Percentiles rank a stretch among this genome's conserved stretches.
These are phyloP conservation scores for Barnardius zonarius DNA, from an alignment of 2,113 vertebrate species.

Conservation along the genomic window DNA sequence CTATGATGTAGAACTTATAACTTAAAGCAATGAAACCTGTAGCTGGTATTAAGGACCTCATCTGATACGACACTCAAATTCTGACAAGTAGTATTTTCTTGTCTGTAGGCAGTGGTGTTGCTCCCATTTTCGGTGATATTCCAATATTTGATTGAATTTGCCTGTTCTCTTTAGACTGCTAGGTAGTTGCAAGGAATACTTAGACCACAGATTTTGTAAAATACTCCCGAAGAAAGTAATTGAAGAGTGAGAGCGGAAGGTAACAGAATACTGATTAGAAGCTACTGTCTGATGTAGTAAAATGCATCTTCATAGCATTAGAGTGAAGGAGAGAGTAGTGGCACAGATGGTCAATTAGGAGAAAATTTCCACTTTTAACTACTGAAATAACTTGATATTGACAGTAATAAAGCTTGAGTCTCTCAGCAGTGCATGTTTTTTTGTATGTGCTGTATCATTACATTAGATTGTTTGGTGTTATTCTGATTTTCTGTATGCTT, in stretches of 20 bases:
- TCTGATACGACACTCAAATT: neutral
- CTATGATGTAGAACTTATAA: neutral
- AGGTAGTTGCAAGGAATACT: neutral
- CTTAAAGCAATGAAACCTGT: neutral
- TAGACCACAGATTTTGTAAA: neutral
- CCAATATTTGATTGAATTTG: neutral
- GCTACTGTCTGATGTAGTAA: neutral
- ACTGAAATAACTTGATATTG: constrained; percentile 37
- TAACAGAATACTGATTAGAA: neutral
- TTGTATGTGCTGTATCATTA: neutral
- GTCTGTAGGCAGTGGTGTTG: neutral
- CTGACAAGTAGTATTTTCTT: neutral
- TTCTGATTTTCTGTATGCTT: neutral
- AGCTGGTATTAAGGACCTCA: neutral
- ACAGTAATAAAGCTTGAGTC: constrained; percentile 6
- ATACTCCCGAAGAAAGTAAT: neutral
- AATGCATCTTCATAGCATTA: neutral
- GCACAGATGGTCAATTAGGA: constrained; percentile 51
- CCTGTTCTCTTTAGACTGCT: neutral
- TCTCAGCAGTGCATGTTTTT: neutral
- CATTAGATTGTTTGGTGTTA: neutral
- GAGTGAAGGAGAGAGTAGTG: neutral
- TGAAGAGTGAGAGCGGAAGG: neutral
- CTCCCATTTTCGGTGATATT: neutral
- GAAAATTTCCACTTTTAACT: constrained; percentile 48